These are phyloP conservation scores for Poeciliopsis turrubarensis DNA, from an alignment of 2,113 vertebrate species.

Conservation along the genomic window DNA sequence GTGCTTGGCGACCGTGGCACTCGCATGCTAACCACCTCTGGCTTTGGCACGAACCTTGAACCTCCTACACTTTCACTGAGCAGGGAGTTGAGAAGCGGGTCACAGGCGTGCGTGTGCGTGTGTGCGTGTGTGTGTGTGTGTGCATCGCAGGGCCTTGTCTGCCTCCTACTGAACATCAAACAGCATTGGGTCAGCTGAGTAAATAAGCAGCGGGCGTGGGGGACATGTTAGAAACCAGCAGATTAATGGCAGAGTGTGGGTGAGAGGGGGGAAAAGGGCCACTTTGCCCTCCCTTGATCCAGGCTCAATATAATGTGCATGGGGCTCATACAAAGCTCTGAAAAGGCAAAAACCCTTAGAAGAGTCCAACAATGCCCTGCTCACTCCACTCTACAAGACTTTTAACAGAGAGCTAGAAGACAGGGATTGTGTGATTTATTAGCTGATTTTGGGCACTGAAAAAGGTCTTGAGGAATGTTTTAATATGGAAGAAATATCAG, in stretches of 20 bases:
- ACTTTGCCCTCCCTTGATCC: conserved; percentile 67
- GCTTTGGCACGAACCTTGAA: conserved; percentile 69
- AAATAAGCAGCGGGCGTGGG: conserved; percentile 64
- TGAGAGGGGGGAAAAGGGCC: conserved; percentile 73
- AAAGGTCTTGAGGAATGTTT: conserved; percentile 64
- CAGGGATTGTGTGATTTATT: conserved; percentile 76
- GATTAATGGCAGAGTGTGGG: conserved; percentile 74
- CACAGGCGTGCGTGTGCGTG: conserved; percentile 7
- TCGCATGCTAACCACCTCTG: conserved; percentile 63
- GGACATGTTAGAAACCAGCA: conserved; percentile 48
- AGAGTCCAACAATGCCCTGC: conserved; percentile 67
- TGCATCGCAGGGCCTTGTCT: conserved; percentile 17
- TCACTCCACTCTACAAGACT: conserved; percentile 42
- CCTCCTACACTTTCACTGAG: conserved; percentile 58
- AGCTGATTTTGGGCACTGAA: conserved; percentile 60
- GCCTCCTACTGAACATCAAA: conserved; percentile 70
- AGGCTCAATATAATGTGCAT: conserved; percentile 34
- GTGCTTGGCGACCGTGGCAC: conserved; percentile 58
- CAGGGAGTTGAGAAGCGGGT: conserved; percentile 51
- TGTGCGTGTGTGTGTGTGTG: no score
- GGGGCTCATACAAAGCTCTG: conserved; percentile 49
- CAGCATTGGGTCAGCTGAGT: conserved; percentile 73
- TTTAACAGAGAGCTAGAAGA: conserved; percentile 58
- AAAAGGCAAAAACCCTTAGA: conserved; percentile 47
- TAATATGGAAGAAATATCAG: conserved; percentile 65